phyloP scores from a whole-genome alignment of 1,140 invertebrate species.

The Arctopsyche grandis region DNA sequence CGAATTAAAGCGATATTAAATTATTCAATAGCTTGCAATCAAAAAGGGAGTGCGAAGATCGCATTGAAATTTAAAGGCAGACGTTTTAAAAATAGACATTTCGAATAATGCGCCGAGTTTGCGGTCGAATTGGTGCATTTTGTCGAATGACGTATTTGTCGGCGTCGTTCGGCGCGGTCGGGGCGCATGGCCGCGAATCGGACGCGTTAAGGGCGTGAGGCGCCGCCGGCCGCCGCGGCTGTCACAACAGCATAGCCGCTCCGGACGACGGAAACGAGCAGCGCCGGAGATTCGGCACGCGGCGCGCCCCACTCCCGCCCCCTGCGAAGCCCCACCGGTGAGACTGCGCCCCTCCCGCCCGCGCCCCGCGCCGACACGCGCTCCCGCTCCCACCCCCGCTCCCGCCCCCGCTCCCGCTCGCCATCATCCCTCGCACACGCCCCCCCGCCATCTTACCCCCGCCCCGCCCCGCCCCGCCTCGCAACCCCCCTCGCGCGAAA shows the following conservation, averaged over 20 bases:
- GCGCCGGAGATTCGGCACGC: neutral
- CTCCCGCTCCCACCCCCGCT: neutral
- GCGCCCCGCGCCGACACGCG: neutral
- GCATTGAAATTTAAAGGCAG: no score
- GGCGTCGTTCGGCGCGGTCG: no score
- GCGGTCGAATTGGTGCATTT: no score
- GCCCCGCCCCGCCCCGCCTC: neutral
- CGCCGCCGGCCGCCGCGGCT: constrained; percentile 15
- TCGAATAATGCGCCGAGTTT: no score
- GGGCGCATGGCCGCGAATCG: neutral
- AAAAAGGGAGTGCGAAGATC: no score
- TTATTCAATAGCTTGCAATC: no score
- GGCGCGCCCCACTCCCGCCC: neutral
- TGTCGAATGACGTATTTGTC: no score
- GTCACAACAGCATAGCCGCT: constrained; percentile 11
- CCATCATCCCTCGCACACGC: no score
- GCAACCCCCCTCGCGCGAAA: neutral
- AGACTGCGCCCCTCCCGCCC: neutral
- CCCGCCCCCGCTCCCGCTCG: neutral
- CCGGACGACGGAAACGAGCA: neutral
- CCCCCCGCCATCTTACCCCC: neutral
- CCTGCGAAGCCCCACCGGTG: neutral
- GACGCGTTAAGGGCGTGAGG: neutral
- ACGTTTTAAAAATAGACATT: no score
- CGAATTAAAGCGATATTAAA: no score